phyloP scores from a whole-genome alignment of 2,888 invertebrate genomes.

The Morinoia aosen region DNA sequence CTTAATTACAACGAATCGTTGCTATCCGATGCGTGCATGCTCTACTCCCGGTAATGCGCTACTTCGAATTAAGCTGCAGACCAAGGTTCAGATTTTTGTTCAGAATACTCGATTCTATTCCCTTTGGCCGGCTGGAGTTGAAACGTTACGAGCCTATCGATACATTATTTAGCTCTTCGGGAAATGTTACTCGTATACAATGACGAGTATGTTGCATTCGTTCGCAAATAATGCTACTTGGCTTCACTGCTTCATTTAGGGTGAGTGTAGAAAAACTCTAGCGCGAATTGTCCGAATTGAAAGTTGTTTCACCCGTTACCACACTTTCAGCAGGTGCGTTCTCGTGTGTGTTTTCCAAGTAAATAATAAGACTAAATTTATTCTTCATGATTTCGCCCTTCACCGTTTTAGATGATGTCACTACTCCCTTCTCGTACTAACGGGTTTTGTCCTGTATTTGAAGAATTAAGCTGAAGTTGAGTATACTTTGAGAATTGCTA shows the following conservation, averaged over 20 bases:
- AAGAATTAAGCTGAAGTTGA: neutral
- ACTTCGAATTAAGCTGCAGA: conserved; percentile 5
- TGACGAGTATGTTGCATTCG: no score
- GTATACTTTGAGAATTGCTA: neutral
- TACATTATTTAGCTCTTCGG: neutral
- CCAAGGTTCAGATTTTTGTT: conserved; percentile 5
- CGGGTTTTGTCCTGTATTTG: neutral
- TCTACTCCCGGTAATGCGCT: neutral
- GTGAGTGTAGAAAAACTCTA: neutral
- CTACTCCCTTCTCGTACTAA: neutral
- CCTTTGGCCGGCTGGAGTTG: neutral
- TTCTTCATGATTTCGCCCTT: neutral
- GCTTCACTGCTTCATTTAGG: neutral
- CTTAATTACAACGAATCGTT: conserved; percentile 38
- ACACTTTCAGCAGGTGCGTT: no score
- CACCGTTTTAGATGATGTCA: no score
- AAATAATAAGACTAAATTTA: no score
- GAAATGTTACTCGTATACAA: no score
- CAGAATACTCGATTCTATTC: neutral
- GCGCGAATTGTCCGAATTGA: no score
- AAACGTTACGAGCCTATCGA: neutral
- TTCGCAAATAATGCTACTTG: no score
- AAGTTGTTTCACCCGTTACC: no score
- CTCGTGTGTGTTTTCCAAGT: no score
- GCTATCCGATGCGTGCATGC: conserved; percentile 35